Evolutionary conservation across 2,888 invertebrate species (phyloP), one percentile per base, ranked within the genome.

Genomic region (Serrognathus titanus): DNA sequence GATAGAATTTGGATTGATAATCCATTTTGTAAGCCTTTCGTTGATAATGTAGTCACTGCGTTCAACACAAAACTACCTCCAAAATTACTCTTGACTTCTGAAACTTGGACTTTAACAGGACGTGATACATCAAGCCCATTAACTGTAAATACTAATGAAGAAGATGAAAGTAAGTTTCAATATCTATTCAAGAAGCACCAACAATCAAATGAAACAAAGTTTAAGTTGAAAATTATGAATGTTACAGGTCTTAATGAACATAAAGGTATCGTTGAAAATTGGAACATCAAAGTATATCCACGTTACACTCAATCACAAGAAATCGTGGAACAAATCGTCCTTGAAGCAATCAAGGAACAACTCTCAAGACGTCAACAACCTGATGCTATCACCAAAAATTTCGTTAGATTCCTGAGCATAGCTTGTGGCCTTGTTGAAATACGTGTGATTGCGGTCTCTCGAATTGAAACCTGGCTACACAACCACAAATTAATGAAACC

Each of bases 1-100:
- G 97, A 98, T 71, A 82, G 97, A 38, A 84, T 91, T 63, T 97
- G 97, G 94, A 93, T 97, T 13, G 97, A 97, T 73, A 88, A 91
- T 67, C 86, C 91, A 0, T 91, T 93, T 78, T 96, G 96, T 74
- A 90, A 90, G 70, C 88, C 90, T 16, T 90, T 97, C 73, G 92
- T 94, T 0, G 93, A 94, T 66, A 97, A 97, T 75, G 89, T 97
- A 49, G 81, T 90, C 53, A 90, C 90, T 0, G 92, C 91, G 1
- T 92, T 94, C 75, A 87, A 85, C 65, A 94, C 94, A 0, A 88
- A 87, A 67, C 80, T 85, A 52, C 91, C 92, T 0, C 87, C 92
- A 0, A 82, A 86, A 46, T 83, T 84, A 60, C 81, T 89, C 8
- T 78, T 89, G 61, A 86, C 87, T 52, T 83, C 85, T 10, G 88